Evolutionary conservation across 2,797 vertebrate species (phyloP), one percentile per base, ranked within the genome.

Genomic region (Sternarchorhynchus goeldii): DNA sequence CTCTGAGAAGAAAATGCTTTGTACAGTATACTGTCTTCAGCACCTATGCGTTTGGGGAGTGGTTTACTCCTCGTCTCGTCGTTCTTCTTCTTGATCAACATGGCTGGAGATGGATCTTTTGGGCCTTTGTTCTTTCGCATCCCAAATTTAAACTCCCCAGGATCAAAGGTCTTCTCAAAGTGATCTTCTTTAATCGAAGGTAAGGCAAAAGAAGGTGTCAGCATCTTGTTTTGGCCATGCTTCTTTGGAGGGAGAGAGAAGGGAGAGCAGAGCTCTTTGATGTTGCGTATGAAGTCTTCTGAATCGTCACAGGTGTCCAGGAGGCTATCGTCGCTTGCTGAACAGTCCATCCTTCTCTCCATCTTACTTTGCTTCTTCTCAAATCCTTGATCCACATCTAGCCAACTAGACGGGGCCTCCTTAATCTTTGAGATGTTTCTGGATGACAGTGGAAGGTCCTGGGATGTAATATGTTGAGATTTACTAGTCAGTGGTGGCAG

Each of bases 151-250:
- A 99, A 99, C 32, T 94, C 34, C 0, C 88, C 92, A 18, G 95
- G 94, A 87, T 99, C 95, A 76, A 98, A 95, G 0, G 93, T 90
- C 88, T 93, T 98, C 89, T 99, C 97, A 67, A 95, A 92, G 66
- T 81, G 90, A 87, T 97, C 96, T 88, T 99, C 97, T n/a, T 93
- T 96, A 78, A 99, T 99, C 4, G 96, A 93, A 0, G 96, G 96
- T 94, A 99, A 90, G 55, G 89, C 93, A 5, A 95, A 97, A 50
- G 91, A 92, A 14, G 94, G 95, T 4, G 92, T 84, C 0, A 90
- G 89, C 2, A 91, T 88, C 85, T 95, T 97, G 0, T 91, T 94
- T 73, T 88, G 69, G 7, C 90, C 88, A 57, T 94, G 96, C 83
- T 91, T 97, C 81, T 95, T 98, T 68, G 92, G 93, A 20, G 96